Evolutionary conservation across 2,797 vertebrate species (phyloP).

Genomic region (Anabacerthia variegaticeps): DNA sequence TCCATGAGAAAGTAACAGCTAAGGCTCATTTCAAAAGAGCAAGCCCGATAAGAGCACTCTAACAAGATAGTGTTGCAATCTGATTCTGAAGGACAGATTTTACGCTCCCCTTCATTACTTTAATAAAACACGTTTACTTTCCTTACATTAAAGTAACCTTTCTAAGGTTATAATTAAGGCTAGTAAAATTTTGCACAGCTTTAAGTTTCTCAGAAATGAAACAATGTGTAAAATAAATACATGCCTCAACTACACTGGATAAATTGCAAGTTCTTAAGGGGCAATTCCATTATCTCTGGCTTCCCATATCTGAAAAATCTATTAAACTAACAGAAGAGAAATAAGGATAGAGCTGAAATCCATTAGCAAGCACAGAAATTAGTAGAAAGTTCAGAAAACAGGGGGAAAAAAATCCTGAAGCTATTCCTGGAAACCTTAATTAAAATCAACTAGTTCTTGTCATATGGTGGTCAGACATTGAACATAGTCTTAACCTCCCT

Average conservation of each 20-base stretch:
- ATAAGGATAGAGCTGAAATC: not conserved
- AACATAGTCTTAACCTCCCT: not conserved
- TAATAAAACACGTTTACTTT: not conserved
- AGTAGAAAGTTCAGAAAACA: not conserved
- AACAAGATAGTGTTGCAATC: not conserved
- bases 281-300: not conserved
- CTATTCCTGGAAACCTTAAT: not conserved
- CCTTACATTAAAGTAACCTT: not conserved
- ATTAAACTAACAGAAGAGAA: not conserved
- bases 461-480: not conserved
- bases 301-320: not conserved
- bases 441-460: not conserved
- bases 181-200: not conserved
- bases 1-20: conserved; percentile 8
- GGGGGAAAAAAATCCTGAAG: not conserved
- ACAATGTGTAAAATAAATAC: not conserved
- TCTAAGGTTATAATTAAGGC: not conserved
- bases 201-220: not conserved
- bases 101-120: not conserved
- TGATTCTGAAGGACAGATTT: not conserved
- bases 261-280: not conserved
- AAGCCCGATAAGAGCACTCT: not conserved
- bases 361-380: not conserved
- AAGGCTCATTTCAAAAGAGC: not conserved
- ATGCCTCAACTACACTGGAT: not conserved